A percentile compares a stretch with the other conserved stretches of the same genome.
Conservation (phyloP, 2,888 invertebrate genomes). For the Imbricaverruca yamaguchii region DNA sequence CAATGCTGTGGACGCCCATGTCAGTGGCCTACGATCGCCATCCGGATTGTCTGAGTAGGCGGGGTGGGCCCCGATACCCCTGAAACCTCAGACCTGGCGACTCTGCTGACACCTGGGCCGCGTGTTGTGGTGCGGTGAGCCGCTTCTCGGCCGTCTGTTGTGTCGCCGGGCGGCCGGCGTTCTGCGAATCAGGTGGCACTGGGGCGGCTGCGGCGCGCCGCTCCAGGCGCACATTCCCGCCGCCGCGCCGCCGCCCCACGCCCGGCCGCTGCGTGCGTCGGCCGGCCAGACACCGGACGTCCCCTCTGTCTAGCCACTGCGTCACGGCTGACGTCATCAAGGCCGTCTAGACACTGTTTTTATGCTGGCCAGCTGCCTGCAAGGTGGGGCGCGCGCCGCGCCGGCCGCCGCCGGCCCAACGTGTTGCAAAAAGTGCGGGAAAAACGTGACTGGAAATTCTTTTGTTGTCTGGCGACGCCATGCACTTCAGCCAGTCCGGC, state of each 20-base stretch:
- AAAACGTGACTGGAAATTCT: too few species aligned
- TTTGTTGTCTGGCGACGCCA: background rate
- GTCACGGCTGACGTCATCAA: slow-evolving; percentile 15
- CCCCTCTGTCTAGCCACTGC: slow-evolving; percentile 11
- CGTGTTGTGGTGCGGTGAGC: too few species aligned
- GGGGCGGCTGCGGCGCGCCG: background rate
- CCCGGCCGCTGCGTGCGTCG: too few species aligned
- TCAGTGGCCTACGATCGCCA: too few species aligned
- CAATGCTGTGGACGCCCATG: too few species aligned
- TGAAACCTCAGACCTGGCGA: too few species aligned
- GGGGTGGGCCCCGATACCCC: too few species aligned
- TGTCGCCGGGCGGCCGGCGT: background rate
- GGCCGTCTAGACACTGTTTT: slow-evolving; percentile 19
- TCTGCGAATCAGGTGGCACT: background rate
- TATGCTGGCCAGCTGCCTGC: background rate
- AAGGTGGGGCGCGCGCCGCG: background rate
- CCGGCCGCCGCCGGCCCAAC: too few species aligned
- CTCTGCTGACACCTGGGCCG: too few species aligned
- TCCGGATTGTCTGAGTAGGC: too few species aligned
- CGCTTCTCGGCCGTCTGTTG: too few species aligned
- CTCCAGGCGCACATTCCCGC: background rate
- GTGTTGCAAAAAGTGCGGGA: too few species aligned
- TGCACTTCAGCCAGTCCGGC: background rate
- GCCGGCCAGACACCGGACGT: slow-evolving; percentile 10
- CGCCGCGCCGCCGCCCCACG: background rate